phyloP scores from a whole-genome alignment of 2,797 vertebrate genomes.

The Loris lydekkerianus region DNA sequence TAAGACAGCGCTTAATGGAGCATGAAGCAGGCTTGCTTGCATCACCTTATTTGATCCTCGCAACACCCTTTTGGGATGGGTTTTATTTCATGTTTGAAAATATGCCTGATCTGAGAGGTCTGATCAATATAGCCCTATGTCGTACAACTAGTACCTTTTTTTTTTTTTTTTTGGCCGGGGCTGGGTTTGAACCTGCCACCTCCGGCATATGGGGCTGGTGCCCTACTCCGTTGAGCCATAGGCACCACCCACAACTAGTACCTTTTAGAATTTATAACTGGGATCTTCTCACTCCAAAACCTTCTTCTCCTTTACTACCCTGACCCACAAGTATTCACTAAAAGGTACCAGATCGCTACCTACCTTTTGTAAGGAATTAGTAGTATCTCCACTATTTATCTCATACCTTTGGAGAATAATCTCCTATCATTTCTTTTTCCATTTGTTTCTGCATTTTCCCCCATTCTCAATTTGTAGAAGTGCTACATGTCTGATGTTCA shows the following conservation, averaged over 20 bases:
- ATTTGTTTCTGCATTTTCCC: neutral
- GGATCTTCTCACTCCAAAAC: neutral
- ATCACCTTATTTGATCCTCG: neutral
- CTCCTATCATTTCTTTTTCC: neutral
- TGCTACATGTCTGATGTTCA: neutral
- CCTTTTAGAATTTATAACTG: neutral
- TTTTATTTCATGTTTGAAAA: constrained; percentile 6
- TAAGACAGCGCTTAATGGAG: constrained; percentile 32
- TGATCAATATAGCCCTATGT: too few species aligned
- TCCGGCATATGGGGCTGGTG: too few species aligned
- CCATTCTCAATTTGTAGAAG: neutral
- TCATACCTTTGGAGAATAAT: neutral
- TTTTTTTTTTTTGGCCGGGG: too few species aligned
- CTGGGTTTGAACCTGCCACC: too few species aligned
- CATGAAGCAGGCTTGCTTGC: neutral
- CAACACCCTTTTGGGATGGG: neutral
- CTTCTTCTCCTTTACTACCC: neutral
- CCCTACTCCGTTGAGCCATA: too few species aligned
- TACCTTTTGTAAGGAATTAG: neutral
- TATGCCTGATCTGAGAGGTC: neutral
- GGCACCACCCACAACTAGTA: neutral
- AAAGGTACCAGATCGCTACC: neutral
- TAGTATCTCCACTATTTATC: neutral
- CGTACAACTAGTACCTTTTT: neutral
- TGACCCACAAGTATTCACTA: neutral